These are phyloP conservation scores for Eudemis profundana DNA, from an alignment of 2,888 invertebrate genomes.

Conservation along the genomic window DNA sequence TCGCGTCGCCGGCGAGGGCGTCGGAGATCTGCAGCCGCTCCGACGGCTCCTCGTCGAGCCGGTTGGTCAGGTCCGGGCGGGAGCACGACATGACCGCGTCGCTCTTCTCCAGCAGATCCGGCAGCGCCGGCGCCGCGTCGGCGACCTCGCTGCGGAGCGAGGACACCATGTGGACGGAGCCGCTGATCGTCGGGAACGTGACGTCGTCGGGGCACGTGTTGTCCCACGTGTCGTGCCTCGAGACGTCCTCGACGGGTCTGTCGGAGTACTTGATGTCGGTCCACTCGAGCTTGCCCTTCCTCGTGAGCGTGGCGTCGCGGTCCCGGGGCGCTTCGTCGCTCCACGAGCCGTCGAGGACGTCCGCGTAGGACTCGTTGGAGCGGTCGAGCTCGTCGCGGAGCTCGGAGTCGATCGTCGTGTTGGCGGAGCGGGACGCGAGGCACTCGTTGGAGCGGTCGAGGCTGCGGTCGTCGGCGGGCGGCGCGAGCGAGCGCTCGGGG, in stretches of 20 bases:
- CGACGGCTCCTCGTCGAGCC: constrained; percentile 60
- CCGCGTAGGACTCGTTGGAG: constrained; percentile 81
- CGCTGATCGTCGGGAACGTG: constrained; percentile 92
- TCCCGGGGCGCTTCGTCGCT: constrained; percentile 57
- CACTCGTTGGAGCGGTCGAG: constrained; percentile 77
- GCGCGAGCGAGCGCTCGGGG: constrained; percentile 23
- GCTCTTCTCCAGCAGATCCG: constrained; percentile 77
- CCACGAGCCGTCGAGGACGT: constrained; percentile 75
- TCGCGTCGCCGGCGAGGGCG: constrained; percentile 53
- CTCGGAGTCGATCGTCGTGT: constrained; percentile 56
- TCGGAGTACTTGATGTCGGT: constrained; percentile 64
- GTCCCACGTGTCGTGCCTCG: constrained; percentile 90
- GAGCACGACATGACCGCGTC: constrained; percentile 61
- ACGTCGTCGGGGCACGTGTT: constrained; percentile 91
- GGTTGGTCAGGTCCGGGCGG: constrained; percentile 73
- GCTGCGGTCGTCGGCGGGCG: constrained; percentile 51
- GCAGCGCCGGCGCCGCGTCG: constrained; percentile 66
- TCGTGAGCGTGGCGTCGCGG: constrained; percentile 55
- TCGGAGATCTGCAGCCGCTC: constrained; percentile 52
- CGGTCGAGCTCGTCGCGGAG: constrained; percentile 71
- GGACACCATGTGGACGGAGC: constrained; percentile 89
- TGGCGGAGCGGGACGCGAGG: constrained; percentile 67
- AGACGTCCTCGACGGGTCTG: constrained; percentile 52
- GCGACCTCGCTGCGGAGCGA: constrained; percentile 87
- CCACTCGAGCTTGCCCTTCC: constrained; percentile 62